Evolutionary conservation across 2,888 invertebrate species (phyloP).

Genomic region (Meandrusa payeni): DNA sequence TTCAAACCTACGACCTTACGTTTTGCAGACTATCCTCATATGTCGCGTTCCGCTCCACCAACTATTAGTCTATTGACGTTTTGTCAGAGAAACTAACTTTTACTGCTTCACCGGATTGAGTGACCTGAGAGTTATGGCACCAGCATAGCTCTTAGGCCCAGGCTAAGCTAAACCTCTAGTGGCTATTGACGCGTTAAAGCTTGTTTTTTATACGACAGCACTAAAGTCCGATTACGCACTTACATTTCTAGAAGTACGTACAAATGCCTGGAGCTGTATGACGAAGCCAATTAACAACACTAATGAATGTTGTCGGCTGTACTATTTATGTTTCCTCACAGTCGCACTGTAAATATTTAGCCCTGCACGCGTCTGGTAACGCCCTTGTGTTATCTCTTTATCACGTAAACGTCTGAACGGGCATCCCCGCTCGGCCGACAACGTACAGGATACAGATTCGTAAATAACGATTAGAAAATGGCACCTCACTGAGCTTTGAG

Average conservation of each 20-base stretch:
- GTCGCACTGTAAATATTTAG: constrained; percentile 76
- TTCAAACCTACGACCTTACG: no score
- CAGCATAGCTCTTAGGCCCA: no score
- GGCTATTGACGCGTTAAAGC: no score
- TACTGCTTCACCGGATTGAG: no score
- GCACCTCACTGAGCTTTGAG: constrained; percentile 51
- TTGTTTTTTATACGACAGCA: no score
- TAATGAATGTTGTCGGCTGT: constrained; percentile 66
- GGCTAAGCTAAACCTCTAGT: no score
- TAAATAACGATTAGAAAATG: constrained; percentile 64
- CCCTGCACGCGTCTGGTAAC: constrained; percentile 66
- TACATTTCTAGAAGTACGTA: constrained; percentile 29
- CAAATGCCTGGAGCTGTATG: constrained; percentile 53
- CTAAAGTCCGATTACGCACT: constrained; percentile 1
- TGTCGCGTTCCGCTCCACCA: no score
- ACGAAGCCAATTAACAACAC: constrained; percentile 72
- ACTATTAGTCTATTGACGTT: no score
- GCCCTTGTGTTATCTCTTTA: constrained; percentile 66
- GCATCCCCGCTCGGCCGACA: constrained; percentile 43
- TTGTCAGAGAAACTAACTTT: no score
- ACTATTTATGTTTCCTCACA: constrained; percentile 73
- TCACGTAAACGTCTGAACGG: constrained; percentile 56
- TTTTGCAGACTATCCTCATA: no score
- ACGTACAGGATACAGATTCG: constrained; percentile 56
- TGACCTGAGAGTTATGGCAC: no score